phyloP scores from a whole-genome alignment of 2,888 invertebrate genomes.

The Ariolimax columbianus region DNA sequence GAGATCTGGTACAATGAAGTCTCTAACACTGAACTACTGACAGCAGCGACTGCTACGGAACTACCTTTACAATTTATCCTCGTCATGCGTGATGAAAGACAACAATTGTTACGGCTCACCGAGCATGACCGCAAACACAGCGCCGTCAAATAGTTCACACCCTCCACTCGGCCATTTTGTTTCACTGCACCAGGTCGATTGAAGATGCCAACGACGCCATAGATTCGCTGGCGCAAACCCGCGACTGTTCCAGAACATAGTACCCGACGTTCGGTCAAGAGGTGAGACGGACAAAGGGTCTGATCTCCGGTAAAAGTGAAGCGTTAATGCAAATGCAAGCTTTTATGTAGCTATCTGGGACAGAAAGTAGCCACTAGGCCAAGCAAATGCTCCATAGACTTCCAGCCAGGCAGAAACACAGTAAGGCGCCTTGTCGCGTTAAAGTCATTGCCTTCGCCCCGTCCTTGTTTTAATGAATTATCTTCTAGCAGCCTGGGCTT shows the following conservation, averaged over 20 bases:
- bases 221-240: not conserved
- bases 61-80: too few relatives aligned
- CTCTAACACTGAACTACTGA: too few relatives aligned
- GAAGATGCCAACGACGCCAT: not conserved
- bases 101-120: not conserved
- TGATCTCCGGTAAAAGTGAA: not conserved
- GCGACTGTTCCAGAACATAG: not conserved
- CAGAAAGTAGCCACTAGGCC: slow-evolving; percentile 11
- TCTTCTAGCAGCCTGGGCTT: slow-evolving; percentile 41
- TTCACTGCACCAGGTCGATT: not conserved
- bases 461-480: slow-evolving; percentile 7
- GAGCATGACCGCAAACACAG: not conserved
- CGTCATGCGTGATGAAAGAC: not conserved
- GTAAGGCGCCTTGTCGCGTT: slow-evolving; percentile 30
- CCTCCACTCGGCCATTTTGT: not conserved
- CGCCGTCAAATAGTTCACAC: not conserved
- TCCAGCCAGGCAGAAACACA: slow-evolving; percentile 30
- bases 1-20: too few relatives aligned
- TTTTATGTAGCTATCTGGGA: not conserved
- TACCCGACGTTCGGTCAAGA: slow-evolving; percentile 23
- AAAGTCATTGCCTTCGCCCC: not conserved
- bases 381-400: slow-evolving; percentile 8
- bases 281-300: not conserved
- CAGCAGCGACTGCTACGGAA: too few relatives aligned
- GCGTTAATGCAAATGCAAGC: slow-evolving; percentile 5